A percentile compares a stretch with the other conserved stretches of the same genome.
phyloP scores from a whole-genome alignment of 2,888 invertebrate genomes.

The Sipha maydis region DNA sequence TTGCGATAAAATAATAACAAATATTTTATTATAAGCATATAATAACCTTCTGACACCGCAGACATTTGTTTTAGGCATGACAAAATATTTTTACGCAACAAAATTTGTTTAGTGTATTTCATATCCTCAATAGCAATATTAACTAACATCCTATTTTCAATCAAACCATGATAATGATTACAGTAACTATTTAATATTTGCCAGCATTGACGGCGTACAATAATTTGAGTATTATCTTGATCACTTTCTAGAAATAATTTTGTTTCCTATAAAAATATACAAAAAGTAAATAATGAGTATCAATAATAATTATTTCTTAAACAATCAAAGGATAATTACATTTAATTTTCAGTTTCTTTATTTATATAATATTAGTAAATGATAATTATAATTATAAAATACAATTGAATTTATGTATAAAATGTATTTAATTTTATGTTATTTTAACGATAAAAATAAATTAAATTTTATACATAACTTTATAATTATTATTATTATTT shows the following conservation, averaged over 20 bases:
- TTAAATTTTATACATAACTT: too few species aligned
- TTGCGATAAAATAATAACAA: neutral
- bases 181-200: conserved; percentile 54
- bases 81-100: conserved; percentile 54
- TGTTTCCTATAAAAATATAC: conserved; percentile 38
- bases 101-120: conserved; percentile 56
- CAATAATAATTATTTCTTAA: too few species aligned
- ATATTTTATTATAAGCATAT: neutral
- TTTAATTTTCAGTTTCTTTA: too few species aligned
- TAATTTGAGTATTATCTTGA: conserved; percentile 48
- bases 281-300: neutral
- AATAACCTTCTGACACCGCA: conserved; percentile 28
- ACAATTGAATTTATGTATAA: too few species aligned
- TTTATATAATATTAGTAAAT: too few species aligned
- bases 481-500: too few species aligned
- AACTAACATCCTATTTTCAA: conserved; percentile 59
- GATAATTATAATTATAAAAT: too few species aligned
- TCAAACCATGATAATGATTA: conserved; percentile 48
- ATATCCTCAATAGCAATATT: conserved; percentile 54
- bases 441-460: too few species aligned
- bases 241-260: conserved; percentile 47
- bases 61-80: conserved; percentile 57
- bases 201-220: conserved; percentile 57
- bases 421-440: too few species aligned
- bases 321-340: too few species aligned